Conservation (phyloP, 2,888 invertebrate genomes). For the Drosophila melanosoma region DNA sequence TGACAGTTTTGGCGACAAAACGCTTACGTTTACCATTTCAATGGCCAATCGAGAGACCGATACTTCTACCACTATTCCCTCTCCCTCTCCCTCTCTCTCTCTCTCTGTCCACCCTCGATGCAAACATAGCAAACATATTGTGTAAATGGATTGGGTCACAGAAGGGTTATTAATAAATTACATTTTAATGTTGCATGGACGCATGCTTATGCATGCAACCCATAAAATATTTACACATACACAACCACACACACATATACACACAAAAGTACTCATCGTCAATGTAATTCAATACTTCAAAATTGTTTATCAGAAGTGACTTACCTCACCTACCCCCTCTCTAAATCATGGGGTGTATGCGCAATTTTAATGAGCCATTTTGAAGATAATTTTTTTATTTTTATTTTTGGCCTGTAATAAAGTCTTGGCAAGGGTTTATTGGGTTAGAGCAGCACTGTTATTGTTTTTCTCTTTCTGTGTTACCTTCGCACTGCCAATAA, state of each 20-base stretch:
- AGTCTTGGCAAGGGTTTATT: constrained; percentile 44
- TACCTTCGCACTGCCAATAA: constrained; percentile 52
- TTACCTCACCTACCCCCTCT: not conserved
- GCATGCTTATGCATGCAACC: constrained; percentile 29
- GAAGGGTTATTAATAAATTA: constrained; percentile 78
- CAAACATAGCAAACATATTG: constrained; percentile 37
- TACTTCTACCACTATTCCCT: no score
- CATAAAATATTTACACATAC: constrained; percentile 41
- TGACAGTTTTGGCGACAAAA: constrained; percentile 60
- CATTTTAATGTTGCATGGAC: constrained; percentile 47
- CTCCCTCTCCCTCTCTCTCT: not conserved
- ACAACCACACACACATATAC: not conserved
- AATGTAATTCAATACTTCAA: constrained; percentile 71
- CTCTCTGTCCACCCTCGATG: not conserved
- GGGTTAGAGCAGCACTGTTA: constrained; percentile 40
- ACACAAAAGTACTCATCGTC: constrained; percentile 38
- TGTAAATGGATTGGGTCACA: constrained; percentile 52
- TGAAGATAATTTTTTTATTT: constrained; percentile 46
- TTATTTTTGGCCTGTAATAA: constrained; percentile 45
- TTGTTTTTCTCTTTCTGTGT: not conserved
- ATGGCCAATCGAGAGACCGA: constrained; percentile 15
- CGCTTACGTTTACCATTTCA: constrained; percentile 55
- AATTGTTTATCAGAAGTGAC: constrained; percentile 44
- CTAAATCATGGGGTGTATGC: constrained; percentile 39
- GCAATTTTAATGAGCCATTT: constrained; percentile 60